Conservation (phyloP, 2,113 vertebrate species). For the Salvelinus alpinus region DNA sequence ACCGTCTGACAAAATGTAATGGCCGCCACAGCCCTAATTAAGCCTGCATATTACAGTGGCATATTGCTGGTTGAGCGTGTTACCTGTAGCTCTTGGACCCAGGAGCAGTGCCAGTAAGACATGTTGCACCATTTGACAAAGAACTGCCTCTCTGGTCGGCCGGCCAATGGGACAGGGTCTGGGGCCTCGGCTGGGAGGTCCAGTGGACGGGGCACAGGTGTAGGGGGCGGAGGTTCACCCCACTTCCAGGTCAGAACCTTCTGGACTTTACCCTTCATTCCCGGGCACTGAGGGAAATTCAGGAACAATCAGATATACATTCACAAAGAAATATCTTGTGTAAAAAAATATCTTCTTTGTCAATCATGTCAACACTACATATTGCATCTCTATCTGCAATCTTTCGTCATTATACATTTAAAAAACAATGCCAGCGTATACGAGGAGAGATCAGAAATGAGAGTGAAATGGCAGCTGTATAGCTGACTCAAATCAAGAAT, state of each 20-base stretch:
- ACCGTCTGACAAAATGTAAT: too few relatives aligned
- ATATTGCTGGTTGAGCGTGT: background rate
- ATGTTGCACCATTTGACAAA: slow-evolving; percentile 98
- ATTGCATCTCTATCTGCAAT: too few relatives aligned
- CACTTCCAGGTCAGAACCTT: slow-evolving; percentile 96
- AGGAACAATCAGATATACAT: background rate
- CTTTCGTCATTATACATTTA: too few relatives aligned
- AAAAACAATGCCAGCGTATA: too few relatives aligned
- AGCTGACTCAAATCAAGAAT: too few relatives aligned
- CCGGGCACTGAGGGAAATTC: slow-evolving; percentile 78
- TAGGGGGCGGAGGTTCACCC: slow-evolving; percentile 88
- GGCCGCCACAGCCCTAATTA: too few relatives aligned
- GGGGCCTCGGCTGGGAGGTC: slow-evolving; percentile 86
- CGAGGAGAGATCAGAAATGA: too few relatives aligned
- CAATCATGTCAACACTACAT: too few relatives aligned
- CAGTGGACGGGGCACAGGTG: slow-evolving; percentile 85
- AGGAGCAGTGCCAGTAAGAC: slow-evolving; percentile 98
- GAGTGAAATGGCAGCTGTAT: too few relatives aligned
- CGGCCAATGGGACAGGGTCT: slow-evolving; percentile 87
- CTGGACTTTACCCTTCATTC: slow-evolving; percentile 96
- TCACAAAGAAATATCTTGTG: too few relatives aligned
- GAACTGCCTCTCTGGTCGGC: slow-evolving; percentile 92
- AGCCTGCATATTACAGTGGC: background rate
- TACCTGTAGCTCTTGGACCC: slow-evolving; percentile 97
- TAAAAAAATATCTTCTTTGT: too few relatives aligned